Base-by-base conservation (phyloP, 2,888 invertebrate species). In the Agrotis puta region DNA sequence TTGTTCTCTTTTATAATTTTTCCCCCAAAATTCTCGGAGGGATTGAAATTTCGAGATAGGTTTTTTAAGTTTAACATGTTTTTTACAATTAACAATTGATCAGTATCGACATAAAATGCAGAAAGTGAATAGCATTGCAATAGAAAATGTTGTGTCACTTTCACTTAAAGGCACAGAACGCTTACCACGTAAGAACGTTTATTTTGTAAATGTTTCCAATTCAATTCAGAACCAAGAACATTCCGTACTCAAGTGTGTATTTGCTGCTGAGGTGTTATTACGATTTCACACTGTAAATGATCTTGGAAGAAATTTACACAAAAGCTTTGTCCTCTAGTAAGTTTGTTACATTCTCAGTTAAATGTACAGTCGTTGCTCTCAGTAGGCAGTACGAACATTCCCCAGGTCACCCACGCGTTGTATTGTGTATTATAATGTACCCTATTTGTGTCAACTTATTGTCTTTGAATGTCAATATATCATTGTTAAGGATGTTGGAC, bases 361-460 rank as follows among this genome's bases (percentile, higher is more conserved):
- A 75, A 72, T 76, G 57, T 74, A 66, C 65, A 71, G 57, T 79
- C 64, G 71, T 58, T 79, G 54, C 68, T 74, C 65, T 64, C 61
- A 74, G 83, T 82, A 79, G 81, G 85, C 59, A 83, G 81, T 79
- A 59, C 56, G 61, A 74, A 81, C 83, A 86, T 83, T 82, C 79
- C 24, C 76, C 76, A 71, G 74, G 74, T 79, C 85, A 79, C 84
- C 86, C 82, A 87, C 87, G 86, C 85, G 73, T 80, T 83, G 82
- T 84, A 85, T 82, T 84, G 81, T 82, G 83, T 87, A 84, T 86
- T 85, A 85, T 86, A 86, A 88, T 88, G 88, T 87, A 87, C 86
- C 82, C 82, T 85, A 85, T 85, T 85, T 85, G 88, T 90, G 91
- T 88, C 90, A 88, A 88, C 86, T 89, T 88, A 89, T 90, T 90